These are phyloP conservation scores for Crypturellus undulatus DNA, from an alignment of 2,113 vertebrate genomes.

Conservation along the genomic window DNA sequence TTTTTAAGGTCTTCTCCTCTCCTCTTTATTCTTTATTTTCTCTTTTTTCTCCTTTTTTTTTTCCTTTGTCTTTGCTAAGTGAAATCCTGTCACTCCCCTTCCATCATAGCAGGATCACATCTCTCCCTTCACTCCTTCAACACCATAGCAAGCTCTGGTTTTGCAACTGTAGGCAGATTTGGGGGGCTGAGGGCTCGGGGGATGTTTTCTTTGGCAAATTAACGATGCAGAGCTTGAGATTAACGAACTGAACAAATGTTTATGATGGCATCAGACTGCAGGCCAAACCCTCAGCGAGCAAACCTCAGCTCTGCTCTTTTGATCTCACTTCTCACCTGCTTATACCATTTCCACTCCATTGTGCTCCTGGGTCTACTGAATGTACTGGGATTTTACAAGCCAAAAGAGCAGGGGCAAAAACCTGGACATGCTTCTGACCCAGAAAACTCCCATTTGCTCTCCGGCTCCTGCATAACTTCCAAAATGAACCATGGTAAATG, in stretches of 20 bases:
- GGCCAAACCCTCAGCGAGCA: not conserved
- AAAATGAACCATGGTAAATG: not conserved
- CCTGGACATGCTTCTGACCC: not conserved
- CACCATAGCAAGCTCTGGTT: slow-evolving; percentile 19
- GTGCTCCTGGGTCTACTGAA: not conserved
- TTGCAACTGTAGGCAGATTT: slow-evolving; percentile 30
- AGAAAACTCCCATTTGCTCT: not conserved
- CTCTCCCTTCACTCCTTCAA: not conserved
- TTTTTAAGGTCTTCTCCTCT: slow-evolving; percentile 4
- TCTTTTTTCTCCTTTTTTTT: too few relatives aligned
- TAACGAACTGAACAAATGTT: not conserved
- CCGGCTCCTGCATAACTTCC: not conserved
- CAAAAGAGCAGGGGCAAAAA: not conserved
- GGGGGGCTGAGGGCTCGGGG: not conserved
- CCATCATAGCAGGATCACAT: not conserved
- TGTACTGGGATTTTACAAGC: not conserved
- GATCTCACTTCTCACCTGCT: not conserved
- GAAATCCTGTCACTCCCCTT: not conserved
- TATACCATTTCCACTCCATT: not conserved
- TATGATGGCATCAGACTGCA: not conserved
- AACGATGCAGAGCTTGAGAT: not conserved
- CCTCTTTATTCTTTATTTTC: too few relatives aligned
- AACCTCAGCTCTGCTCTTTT: not conserved
- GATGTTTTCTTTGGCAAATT: not conserved
- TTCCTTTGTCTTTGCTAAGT: not conserved